These are phyloP conservation scores for Xestoiulus laeticollis DNA, from an alignment of 2,888 invertebrate genomes.

Conservation along the genomic window DNA sequence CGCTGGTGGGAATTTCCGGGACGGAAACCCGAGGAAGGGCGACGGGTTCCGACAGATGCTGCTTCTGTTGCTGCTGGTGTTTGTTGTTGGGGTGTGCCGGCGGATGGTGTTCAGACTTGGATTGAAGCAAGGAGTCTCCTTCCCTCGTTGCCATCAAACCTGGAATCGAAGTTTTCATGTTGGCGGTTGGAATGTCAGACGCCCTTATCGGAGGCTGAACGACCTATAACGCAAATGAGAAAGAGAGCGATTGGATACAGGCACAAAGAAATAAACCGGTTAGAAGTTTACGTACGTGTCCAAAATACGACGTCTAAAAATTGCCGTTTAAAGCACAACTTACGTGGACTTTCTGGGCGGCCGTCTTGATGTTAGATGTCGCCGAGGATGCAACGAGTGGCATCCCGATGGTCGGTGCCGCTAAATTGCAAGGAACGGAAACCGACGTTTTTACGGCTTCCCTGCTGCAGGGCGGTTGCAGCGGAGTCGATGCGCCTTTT, in stretches of 20 bases:
- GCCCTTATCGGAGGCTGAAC: conserved; percentile 48
- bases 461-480: conserved; percentile 17
- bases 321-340: too few relatives aligned
- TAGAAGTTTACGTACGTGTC: too few relatives aligned
- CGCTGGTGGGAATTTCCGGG: conserved; percentile 20
- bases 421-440: conserved; percentile 34
- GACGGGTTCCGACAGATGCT: conserved; percentile 50
- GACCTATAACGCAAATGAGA: neutral
- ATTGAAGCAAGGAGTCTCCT: neutral
- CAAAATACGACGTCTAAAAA: too few relatives aligned
- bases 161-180: conserved; percentile 15
- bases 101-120: neutral
- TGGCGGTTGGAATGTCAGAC: conserved; percentile 44
- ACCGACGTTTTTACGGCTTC: neutral
- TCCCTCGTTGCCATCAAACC: neutral
- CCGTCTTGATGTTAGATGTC: conserved; percentile 47
- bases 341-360: conserved; percentile 52
- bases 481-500: neutral
- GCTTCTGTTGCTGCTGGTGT: conserved; percentile 55
- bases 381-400: conserved; percentile 54
- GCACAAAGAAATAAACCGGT: too few relatives aligned
- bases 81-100: conserved; percentile 38
- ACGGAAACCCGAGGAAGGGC: conserved; percentile 48
- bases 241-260: neutral
- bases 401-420: conserved; percentile 49